These are phyloP conservation scores for Harpagus bidentatus DNA, from an alignment of 2,113 vertebrate species.

Conservation along the genomic window DNA sequence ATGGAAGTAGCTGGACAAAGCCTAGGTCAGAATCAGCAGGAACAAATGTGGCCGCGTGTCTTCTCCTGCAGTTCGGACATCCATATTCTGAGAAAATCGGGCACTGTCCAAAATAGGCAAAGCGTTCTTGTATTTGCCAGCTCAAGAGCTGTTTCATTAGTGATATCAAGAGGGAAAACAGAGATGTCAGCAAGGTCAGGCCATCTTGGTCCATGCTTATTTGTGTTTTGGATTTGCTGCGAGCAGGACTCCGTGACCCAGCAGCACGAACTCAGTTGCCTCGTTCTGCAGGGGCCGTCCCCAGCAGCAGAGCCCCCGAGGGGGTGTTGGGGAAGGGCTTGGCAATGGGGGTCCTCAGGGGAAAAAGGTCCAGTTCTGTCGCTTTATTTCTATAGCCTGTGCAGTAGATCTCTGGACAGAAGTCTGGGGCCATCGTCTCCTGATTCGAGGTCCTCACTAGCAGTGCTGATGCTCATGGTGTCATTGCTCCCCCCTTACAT, in stretches of 20 bases:
- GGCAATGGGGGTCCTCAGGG: rapidly evolving
- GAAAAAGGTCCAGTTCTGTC: background rate
- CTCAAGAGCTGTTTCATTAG: background rate
- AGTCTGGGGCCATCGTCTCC: background rate
- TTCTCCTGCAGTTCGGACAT: background rate
- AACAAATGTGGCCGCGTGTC: background rate
- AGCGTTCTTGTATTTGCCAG: background rate
- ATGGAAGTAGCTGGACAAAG: background rate
- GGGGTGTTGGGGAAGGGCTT: background rate
- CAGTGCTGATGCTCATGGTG: background rate
- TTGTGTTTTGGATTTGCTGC: background rate
- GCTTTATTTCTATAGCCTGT: background rate
- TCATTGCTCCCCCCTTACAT: background rate
- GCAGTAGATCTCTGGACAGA: background rate
- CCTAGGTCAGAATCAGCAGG: background rate
- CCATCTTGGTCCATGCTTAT: background rate
- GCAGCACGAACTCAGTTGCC: background rate
- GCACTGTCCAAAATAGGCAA: background rate
- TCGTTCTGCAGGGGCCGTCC: rapidly evolving
- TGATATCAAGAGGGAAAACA: background rate
- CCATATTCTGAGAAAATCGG: background rate
- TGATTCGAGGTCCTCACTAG: background rate
- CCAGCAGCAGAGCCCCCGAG: background rate
- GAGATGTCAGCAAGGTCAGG: background rate
- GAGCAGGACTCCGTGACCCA: background rate